Evolutionary conservation across 2,888 invertebrate genomes (phyloP).

Genomic region (Thereva nobilitata): DNA sequence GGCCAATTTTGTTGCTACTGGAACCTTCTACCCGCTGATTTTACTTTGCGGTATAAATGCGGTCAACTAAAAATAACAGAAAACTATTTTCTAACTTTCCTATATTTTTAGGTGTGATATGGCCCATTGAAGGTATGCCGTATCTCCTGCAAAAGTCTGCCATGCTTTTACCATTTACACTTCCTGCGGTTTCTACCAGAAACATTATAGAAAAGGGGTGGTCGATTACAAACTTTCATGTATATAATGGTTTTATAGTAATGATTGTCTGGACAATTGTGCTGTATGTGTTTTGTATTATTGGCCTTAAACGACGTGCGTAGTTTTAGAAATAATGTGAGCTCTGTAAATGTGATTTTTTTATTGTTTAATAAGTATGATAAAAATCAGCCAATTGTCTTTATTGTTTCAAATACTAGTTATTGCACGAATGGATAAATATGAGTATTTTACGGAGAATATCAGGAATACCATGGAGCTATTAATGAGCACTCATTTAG

Average conservation of each 20-base stretch:
- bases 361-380: too few species aligned
- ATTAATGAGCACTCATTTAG: too few species aligned
- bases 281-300: constrained; percentile 63
- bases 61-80: neutral
- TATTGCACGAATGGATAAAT: too few species aligned
- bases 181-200: constrained; percentile 75
- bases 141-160: constrained; percentile 65
- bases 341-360: too few species aligned
- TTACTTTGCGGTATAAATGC: constrained; percentile 74
- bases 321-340: too few species aligned
- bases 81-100: constrained; percentile 1
- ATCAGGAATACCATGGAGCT: too few species aligned
- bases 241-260: constrained; percentile 74
- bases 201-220: constrained; percentile 78
- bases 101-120: constrained; percentile 63
- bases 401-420: too few species aligned
- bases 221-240: constrained; percentile 67
- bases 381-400: too few species aligned
- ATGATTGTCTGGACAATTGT: constrained; percentile 68
- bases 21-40: constrained; percentile 88
- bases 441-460: too few species aligned
- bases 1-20: constrained; percentile 83
- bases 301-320: constrained; percentile 56
- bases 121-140: constrained; percentile 74
- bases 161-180: constrained; percentile 74